Evolutionary conservation across 2,797 vertebrate species (phyloP).

Genomic region (Eospalax fontanierii): DNA sequence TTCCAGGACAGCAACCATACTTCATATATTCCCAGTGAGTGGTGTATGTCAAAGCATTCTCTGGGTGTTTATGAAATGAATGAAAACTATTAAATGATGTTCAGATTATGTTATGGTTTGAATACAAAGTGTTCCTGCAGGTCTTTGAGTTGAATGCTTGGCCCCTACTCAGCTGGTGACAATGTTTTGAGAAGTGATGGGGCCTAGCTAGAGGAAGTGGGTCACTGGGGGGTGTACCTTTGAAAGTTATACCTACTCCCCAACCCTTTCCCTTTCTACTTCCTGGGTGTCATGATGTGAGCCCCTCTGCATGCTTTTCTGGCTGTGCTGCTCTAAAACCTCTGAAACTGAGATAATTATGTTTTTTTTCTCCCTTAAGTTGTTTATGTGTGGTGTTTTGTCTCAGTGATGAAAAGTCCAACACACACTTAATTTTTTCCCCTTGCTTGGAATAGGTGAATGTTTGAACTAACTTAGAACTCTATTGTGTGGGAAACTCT

Average conservation of each 20-base stretch:
- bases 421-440: background rate
- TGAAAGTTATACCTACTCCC: background rate
- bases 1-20: background rate
- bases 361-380: too few species aligned
- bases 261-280: background rate
- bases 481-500: background rate
- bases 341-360: background rate
- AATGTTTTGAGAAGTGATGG: background rate
- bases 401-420: background rate
- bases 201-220: background rate
- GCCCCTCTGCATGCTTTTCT: background rate
- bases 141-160: background rate
- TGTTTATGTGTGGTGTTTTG: background rate
- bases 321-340: background rate
- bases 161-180: background rate
- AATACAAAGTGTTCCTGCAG: background rate
- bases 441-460: slow-evolving; percentile 43
- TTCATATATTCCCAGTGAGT: background rate
- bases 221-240: background rate
- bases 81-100: slow-evolving; percentile 24
- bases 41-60: background rate
- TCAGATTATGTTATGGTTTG: background rate
- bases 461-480: background rate
- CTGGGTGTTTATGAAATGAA: slow-evolving; percentile 25
- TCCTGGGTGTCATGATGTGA: background rate